phyloP scores from a whole-genome alignment of 92 coral and sea anemone species.

The Chrysogorgia sp. region DNA sequence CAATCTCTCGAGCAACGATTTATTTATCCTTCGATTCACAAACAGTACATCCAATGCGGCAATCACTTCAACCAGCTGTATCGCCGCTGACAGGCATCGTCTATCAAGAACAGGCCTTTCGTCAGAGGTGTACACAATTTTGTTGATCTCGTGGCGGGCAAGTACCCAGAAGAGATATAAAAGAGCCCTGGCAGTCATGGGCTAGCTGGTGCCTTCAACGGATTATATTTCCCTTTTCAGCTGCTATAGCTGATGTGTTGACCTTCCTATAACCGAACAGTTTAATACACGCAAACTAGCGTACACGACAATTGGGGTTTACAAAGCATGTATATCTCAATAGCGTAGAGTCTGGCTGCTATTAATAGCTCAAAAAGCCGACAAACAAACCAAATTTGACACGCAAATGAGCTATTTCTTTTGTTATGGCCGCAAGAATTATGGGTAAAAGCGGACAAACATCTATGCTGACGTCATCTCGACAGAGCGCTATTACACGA shows the following conservation, averaged over 20 bases:
- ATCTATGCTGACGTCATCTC: too few relatives aligned
- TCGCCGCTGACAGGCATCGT: constrained; percentile 54
- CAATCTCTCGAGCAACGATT: constrained; percentile 33
- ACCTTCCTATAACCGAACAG: constrained; percentile 39
- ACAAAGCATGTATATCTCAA: constrained; percentile 54
- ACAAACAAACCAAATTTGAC: too few relatives aligned
- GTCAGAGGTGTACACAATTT: constrained; percentile 6
- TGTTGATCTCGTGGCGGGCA: constrained; percentile 35
- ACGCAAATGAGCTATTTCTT: too few relatives aligned
- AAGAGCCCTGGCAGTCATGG: constrained; percentile 59
- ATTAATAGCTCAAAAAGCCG: too few relatives aligned
- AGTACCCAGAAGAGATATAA: constrained; percentile 52
- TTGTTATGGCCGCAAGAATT: too few relatives aligned
- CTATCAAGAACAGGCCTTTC: too few relatives aligned
- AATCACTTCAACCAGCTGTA: constrained; percentile 47
- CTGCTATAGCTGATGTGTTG: constrained; percentile 57
- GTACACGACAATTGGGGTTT: constrained; percentile 49
- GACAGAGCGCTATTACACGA: too few relatives aligned
- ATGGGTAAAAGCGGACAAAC: too few relatives aligned
- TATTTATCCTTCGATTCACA: constrained; percentile 55
- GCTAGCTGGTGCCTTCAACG: constrained; percentile 50
- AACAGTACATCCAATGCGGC: constrained; percentile 55
- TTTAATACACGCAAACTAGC: constrained; percentile 18
- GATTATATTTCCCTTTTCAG: constrained; percentile 59
- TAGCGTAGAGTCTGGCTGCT: too few relatives aligned